Conservation (phyloP, 1,140 invertebrate species). For the Ostrea denselamellosa region DNA sequence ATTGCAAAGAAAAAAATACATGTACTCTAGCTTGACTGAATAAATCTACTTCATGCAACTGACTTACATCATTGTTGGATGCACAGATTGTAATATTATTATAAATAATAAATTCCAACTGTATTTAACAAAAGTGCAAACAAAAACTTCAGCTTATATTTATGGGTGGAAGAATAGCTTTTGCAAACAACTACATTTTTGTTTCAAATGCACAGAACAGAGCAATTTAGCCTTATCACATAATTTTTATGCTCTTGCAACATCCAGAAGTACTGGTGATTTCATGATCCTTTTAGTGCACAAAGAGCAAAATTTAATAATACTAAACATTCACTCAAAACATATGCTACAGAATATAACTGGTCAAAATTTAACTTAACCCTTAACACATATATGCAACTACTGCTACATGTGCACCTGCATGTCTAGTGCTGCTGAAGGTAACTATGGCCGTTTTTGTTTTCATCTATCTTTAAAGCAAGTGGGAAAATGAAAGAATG, state of each 20-base stretch:
- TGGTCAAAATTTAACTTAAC: not conserved
- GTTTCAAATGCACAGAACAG: not conserved
- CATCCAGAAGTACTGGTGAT: not conserved
- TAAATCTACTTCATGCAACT: not conserved
- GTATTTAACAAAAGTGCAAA: not conserved
- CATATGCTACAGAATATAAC: not conserved
- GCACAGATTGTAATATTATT: no score
- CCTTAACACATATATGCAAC: no score
- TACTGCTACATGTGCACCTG: no score
- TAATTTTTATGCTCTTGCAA: not conserved
- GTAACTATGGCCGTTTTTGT: no score
- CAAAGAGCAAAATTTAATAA: not conserved
- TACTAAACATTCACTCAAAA: not conserved
- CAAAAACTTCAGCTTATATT: not conserved
- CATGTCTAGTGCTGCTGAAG: no score
- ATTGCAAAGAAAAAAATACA: not conserved
- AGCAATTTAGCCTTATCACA: not conserved
- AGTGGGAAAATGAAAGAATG: no score
- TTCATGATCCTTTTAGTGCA: not conserved
- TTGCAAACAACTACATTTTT: not conserved
- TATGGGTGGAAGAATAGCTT: not conserved
- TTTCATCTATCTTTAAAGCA: no score
- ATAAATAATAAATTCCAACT: not conserved
- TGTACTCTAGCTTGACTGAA: not conserved
- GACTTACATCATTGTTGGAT: no score